Conservation (phyloP, 1,140 invertebrate genomes). For the Diplogasteroides magnus region DNA sequence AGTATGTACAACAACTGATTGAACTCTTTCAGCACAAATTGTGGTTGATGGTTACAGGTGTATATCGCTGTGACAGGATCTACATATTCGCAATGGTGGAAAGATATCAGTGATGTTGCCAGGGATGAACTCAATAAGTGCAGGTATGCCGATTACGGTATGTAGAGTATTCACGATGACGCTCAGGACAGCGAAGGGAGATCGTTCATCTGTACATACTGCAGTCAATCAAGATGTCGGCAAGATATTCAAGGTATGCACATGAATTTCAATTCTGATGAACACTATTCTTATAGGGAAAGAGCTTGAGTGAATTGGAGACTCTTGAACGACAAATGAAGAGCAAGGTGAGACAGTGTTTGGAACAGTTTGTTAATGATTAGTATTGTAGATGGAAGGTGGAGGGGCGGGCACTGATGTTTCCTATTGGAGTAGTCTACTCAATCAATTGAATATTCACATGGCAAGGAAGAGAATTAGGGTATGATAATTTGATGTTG, state of each 20-base stretch:
- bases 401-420: constrained; percentile 86
- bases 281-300: no score
- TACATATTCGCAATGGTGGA: constrained; percentile 88
- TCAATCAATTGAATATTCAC: constrained; percentile 87
- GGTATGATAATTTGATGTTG: neutral
- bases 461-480: constrained; percentile 75
- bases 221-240: constrained; percentile 84
- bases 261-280: no score
- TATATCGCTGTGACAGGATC: constrained; percentile 64
- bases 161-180: neutral
- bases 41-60: constrained; percentile 32
- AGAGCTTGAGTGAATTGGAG: neutral
- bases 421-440: constrained; percentile 87
- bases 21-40: no score
- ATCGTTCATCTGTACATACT: constrained; percentile 73
- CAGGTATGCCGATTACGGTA: neutral
- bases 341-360: no score
- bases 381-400: constrained; percentile 75
- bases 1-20: no score
- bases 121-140: constrained; percentile 83
- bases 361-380: no score
- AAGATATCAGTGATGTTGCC: constrained; percentile 90
- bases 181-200: constrained; percentile 59
- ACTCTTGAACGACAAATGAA: constrained; percentile 67
- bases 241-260: constrained; percentile 70